A percentile compares a stretch with the other conserved stretches of the same genome.
Evolutionary conservation across 1,140 invertebrate genomes (phyloP).

Genomic region (Epicauta chinensis): DNA sequence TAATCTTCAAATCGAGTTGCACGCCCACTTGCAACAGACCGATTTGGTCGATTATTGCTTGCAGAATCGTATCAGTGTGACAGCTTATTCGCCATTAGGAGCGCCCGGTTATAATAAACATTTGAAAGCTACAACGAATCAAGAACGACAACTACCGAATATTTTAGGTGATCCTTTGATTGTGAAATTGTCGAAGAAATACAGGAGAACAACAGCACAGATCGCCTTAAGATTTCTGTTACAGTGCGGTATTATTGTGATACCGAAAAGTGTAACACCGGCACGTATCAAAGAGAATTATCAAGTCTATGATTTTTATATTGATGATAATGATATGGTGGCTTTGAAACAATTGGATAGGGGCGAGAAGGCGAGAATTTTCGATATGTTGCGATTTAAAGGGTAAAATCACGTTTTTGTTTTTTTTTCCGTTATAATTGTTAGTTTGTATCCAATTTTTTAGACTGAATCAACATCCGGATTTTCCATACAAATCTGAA

Average conservation of each 20-base stretch:
- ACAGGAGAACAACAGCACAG: conserved; percentile 54
- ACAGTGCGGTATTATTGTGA: conserved; percentile 50
- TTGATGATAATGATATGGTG: conserved; percentile 39
- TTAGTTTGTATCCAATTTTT: too few relatives aligned
- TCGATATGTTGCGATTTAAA: conserved; percentile 1
- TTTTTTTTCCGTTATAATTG: too few relatives aligned
- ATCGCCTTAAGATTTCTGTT: conserved; percentile 52
- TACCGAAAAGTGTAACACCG: conserved; percentile 57
- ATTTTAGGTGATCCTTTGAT: conserved; percentile 60
- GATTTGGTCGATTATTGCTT: conserved; percentile 68
- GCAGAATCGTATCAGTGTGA: conserved; percentile 63
- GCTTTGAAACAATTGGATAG: conserved; percentile 31
- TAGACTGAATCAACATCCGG: too few relatives aligned
- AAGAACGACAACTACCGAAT: conserved; percentile 49
- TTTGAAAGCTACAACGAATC: conserved; percentile 18
- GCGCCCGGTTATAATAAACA: conserved; percentile 48
- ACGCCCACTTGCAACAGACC: conserved; percentile 77
- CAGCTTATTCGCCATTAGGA: conserved; percentile 78
- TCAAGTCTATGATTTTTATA: conserved; percentile 44
- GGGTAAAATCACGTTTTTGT: too few relatives aligned
- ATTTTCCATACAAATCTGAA: too few relatives aligned
- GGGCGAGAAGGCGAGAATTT: conserved; percentile 1
- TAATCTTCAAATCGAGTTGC: conserved; percentile 73
- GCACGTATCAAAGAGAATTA: conserved; percentile 53
- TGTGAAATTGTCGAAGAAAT: conserved; percentile 55